Evolutionary conservation across 2,888 invertebrate species (phyloP).

Genomic region (Willowsia nigromaculata): DNA sequence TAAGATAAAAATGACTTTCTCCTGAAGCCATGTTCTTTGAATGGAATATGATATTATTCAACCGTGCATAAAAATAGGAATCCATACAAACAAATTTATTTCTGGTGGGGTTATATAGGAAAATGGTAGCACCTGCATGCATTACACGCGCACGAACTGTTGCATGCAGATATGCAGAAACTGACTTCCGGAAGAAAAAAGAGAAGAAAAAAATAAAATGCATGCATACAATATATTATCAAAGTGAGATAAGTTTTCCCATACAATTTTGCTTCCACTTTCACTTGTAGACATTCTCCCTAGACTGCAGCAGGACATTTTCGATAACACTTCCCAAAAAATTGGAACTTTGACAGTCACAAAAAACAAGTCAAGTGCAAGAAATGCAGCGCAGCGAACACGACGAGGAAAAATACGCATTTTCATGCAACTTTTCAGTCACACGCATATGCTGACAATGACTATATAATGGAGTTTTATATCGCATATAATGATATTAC

Average conservation of each 20-base stretch:
- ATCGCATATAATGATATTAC: neutral
- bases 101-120: neutral
- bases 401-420: neutral
- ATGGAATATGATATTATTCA: neutral
- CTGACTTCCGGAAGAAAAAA: neutral
- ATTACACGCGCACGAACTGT: conserved; percentile 4
- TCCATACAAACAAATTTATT: neutral
- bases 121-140: neutral
- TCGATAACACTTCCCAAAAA: neutral
- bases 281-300: neutral
- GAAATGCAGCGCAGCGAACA: neutral
- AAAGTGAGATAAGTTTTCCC: neutral
- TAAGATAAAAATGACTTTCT: neutral
- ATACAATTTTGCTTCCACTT: neutral
- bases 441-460: neutral
- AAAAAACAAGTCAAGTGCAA: neutral
- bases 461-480: neutral
- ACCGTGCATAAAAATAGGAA: neutral
- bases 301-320: neutral
- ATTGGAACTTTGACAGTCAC: neutral
- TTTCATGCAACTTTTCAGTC: neutral
- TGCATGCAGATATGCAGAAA: neutral
- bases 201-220: neutral
- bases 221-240: neutral
- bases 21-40: neutral